Percentiles rank a stretch among this genome's conserved stretches.
Evolutionary conservation across 1,140 invertebrate genomes (phyloP).

Genomic region (Galendromus occidentalis): DNA sequence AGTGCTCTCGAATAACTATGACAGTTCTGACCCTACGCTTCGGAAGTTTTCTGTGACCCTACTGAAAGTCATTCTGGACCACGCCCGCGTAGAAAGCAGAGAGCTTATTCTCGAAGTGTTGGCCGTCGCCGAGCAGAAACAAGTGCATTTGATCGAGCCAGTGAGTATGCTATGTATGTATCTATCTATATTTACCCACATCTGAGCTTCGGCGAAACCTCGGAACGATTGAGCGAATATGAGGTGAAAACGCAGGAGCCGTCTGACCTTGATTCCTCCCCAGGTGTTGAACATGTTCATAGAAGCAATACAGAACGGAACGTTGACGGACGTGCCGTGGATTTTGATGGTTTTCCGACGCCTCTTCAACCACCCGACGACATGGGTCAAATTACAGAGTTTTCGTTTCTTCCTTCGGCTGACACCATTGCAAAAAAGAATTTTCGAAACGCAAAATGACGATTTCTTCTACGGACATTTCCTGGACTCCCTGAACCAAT

Average conservation of each 20-base stretch:
- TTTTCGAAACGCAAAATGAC: not conserved
- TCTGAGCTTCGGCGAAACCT: too few species aligned
- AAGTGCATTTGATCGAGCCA: not conserved
- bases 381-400: not conserved
- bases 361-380: not conserved
- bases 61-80: not conserved
- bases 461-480: not conserved
- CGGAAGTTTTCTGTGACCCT: not conserved
- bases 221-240: too few species aligned
- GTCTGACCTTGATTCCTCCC: not conserved
- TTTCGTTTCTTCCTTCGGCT: not conserved
- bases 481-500: not conserved
- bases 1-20: not conserved
- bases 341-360: not conserved
- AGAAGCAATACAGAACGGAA: not conserved
- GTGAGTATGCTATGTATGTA: not conserved
- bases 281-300: not conserved
- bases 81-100: not conserved
- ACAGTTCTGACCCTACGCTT: not conserved
- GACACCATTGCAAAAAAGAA: not conserved
- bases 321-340: not conserved
- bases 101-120: not conserved
- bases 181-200: too few species aligned
- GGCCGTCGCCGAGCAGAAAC: constrained; percentile 1
- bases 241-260: too few species aligned